These are phyloP conservation scores for Gymnothorax reevesii DNA, from an alignment of 2,797 vertebrate genomes.

Conservation along the genomic window DNA sequence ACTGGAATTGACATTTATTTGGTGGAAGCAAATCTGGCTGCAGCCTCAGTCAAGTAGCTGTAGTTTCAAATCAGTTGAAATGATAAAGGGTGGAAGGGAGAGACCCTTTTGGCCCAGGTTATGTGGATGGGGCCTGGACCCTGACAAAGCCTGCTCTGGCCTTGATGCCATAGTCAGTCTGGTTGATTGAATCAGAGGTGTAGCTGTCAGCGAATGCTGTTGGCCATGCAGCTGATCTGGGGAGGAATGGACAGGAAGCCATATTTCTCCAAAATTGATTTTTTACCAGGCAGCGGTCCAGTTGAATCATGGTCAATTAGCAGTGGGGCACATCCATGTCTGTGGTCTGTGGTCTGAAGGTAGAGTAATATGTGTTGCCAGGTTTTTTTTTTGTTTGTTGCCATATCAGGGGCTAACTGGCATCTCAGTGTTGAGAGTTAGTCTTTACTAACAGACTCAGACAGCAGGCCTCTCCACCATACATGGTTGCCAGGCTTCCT, in stretches of 20 bases:
- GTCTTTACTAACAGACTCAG: neutral
- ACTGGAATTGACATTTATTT: too few relatives aligned
- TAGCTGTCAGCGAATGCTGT: neutral
- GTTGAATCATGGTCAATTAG: neutral
- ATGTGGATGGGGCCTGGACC: conserved; percentile 5
- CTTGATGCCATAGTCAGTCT: neutral
- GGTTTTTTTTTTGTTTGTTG: neutral
- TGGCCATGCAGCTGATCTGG: neutral
- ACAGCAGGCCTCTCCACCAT: neutral
- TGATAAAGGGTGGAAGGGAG: neutral
- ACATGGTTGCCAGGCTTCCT: neutral
- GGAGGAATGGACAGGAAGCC: neutral
- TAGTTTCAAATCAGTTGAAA: neutral
- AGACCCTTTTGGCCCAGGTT: neutral
- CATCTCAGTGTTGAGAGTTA: neutral
- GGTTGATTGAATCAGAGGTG: neutral
- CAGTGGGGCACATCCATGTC: neutral
- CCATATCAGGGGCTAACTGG: neutral
- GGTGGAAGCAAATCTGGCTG: neutral
- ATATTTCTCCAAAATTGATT: conserved; percentile 1
- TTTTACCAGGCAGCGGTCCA: conserved; percentile 1
- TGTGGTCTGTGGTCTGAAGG: neutral
- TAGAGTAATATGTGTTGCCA: neutral
- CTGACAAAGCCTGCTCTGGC: neutral
- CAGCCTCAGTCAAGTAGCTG: neutral